phyloP scores from a whole-genome alignment of 1,140 invertebrate genomes.

The Drosophila rhopaloa region DNA sequence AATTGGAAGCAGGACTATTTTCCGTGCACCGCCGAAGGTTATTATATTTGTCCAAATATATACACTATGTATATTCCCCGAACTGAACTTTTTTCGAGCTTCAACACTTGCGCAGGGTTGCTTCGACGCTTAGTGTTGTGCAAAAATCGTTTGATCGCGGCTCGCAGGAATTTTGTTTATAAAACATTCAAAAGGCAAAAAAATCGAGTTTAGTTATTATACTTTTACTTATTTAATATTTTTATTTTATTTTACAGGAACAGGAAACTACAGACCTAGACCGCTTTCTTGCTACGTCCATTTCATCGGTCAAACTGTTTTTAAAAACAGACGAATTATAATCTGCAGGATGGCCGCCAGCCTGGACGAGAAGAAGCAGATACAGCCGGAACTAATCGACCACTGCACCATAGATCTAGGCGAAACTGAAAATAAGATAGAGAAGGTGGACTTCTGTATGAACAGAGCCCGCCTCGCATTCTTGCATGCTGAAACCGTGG shows the following conservation, averaged over 20 bases:
- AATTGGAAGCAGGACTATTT: too few species aligned
- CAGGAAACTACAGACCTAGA: too few species aligned
- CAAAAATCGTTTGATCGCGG: too few species aligned
- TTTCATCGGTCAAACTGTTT: background rate
- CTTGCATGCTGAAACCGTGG: background rate
- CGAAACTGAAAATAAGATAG: background rate
- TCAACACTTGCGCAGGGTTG: too few species aligned
- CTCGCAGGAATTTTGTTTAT: background rate
- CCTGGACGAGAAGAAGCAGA: background rate
- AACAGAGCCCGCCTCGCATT: background rate
- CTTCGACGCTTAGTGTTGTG: too few species aligned
- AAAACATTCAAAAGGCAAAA: background rate
- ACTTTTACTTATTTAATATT: background rate
- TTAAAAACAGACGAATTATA: background rate
- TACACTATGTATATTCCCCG: too few species aligned
- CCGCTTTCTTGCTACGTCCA: background rate
- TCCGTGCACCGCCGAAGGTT: too few species aligned
- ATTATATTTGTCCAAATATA: too few species aligned
- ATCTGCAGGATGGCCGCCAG: background rate
- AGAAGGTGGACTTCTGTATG: constrained; percentile 10
- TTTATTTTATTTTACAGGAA: too few species aligned
- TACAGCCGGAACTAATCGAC: background rate
- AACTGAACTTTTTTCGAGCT: too few species aligned
- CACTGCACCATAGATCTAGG: background rate
- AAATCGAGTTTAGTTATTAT: too few species aligned